Conservation (phyloP, 2,888 invertebrate genomes). For the Lasioglossum morio region DNA sequence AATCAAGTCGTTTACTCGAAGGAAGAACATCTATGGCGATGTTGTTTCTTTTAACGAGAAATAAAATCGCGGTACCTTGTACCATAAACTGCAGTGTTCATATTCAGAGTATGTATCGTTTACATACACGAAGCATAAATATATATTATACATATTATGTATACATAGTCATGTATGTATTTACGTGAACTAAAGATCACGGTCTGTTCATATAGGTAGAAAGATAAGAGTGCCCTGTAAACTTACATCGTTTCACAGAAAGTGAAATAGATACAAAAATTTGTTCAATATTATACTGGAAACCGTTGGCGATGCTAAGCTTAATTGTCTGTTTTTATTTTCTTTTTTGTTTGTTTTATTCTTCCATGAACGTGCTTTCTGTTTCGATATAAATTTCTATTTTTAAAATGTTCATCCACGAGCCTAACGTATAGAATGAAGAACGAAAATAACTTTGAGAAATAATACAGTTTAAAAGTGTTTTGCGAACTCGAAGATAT, state of each 20-base stretch:
- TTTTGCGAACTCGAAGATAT: slow-evolving; percentile 42
- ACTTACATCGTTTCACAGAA: slow-evolving; percentile 48
- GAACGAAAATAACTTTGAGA: slow-evolving; percentile 43
- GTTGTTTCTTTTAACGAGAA: slow-evolving; percentile 38
- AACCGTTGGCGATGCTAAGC: slow-evolving; percentile 36
- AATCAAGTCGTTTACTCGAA: slow-evolving; percentile 59
- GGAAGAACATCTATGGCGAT: slow-evolving; percentile 37
- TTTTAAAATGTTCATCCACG: slow-evolving; percentile 48
- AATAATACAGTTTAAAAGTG: slow-evolving; percentile 33
- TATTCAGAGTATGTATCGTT: slow-evolving; percentile 62
- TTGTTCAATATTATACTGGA: slow-evolving; percentile 36
- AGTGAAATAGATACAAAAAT: slow-evolving; percentile 22
- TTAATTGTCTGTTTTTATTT: slow-evolving; percentile 10
- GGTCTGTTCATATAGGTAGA: slow-evolving; percentile 63
- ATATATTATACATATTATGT: slow-evolving; percentile 65
- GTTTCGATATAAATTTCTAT: slow-evolving; percentile 42
- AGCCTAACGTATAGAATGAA: slow-evolving; percentile 50
- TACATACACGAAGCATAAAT: slow-evolving; percentile 57
- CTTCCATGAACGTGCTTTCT: slow-evolving; percentile 52
- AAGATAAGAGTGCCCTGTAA: slow-evolving; percentile 71
- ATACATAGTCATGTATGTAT: slow-evolving; percentile 65
- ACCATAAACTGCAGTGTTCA: slow-evolving; percentile 71
- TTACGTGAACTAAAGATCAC: slow-evolving; percentile 47
- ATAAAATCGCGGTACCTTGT: slow-evolving; percentile 53
- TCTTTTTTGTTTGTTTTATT: slow-evolving; percentile 17